Percentiles rank a stretch among this genome's conserved stretches.
Evolutionary conservation across 2,797 vertebrate species (phyloP).

Genomic region (Tragelaphus oryx): DNA sequence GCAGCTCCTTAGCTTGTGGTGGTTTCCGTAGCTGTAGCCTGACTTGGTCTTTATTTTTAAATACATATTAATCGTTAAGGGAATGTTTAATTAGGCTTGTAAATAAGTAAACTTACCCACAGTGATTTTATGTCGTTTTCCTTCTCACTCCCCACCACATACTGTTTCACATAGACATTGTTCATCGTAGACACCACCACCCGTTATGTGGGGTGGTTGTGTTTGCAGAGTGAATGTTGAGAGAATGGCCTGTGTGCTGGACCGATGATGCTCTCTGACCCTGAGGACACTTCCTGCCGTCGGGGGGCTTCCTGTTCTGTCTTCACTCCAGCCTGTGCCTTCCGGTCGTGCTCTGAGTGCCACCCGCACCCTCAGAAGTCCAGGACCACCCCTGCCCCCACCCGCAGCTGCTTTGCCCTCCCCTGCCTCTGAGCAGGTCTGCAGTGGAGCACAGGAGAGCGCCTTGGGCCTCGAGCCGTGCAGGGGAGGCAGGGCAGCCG

Average conservation of each 20-base stretch:
- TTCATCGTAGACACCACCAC: rapidly evolving
- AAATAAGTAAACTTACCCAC: neutral
- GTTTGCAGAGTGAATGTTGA: neutral
- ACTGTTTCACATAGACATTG: neutral
- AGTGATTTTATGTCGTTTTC: neutral
- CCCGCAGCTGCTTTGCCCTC: neutral
- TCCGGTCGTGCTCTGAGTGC: neutral
- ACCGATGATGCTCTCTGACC: neutral
- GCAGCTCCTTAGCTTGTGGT: neutral
- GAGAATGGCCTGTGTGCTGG: neutral
- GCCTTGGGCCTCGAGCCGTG: neutral
- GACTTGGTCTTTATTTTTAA: neutral
- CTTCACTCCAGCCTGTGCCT: neutral
- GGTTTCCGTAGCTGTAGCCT: neutral
- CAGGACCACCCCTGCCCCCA: neutral
- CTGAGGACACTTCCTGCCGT: neutral
- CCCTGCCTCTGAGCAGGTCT: neutral
- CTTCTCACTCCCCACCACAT: neutral
- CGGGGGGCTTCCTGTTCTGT: neutral
- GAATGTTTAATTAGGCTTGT: neutral
- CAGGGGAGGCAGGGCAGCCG: no score
- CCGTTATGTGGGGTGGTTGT: rapidly evolving
- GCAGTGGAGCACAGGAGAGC: neutral
- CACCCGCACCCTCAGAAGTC: neutral
- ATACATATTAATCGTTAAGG: neutral